These are phyloP conservation scores for Luidia sarsii DNA, from an alignment of 53 echinoderm and acorn worm genomes.

Conservation along the genomic window DNA sequence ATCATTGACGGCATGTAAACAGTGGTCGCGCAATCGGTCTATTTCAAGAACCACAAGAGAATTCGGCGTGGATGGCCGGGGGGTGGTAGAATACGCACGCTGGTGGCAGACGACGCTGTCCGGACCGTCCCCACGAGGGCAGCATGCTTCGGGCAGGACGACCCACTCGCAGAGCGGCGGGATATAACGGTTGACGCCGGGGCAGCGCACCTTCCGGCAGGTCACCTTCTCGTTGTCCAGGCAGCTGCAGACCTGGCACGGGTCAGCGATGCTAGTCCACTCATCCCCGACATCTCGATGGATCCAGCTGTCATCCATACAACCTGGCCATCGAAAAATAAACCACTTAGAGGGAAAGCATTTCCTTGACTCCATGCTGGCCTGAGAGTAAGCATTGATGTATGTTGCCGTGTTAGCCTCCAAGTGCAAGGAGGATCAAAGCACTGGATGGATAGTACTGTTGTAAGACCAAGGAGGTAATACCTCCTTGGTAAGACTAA, in stretches of 20 bases:
- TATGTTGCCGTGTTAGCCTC: too few relatives aligned
- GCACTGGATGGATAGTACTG: too few relatives aligned
- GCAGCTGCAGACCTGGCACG: conserved; percentile 3
- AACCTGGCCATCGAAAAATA: neutral
- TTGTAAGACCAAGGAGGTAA: too few relatives aligned
- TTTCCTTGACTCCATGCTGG: neutral
- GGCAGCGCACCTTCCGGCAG: neutral
- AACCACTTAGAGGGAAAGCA: neutral
- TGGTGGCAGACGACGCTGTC: conserved; percentile 12
- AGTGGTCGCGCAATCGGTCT: too few relatives aligned
- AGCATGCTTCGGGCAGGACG: conserved; percentile 10
- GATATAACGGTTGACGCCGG: neutral
- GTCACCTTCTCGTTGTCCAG: neutral
- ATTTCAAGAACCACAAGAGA: too few relatives aligned
- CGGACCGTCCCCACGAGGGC: neutral
- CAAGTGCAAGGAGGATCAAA: too few relatives aligned
- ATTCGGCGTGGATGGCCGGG: too few relatives aligned
- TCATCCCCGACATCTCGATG: conserved; percentile 4
- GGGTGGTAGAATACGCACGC: conserved; percentile 11
- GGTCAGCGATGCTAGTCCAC: neutral
- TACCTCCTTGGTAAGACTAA: too few relatives aligned
- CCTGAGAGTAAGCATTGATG: too few relatives aligned
- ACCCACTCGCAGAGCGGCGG: conserved; percentile 13
- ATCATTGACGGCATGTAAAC: too few relatives aligned
- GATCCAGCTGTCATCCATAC: conserved; percentile 12